Evolutionary conservation across 2,888 invertebrate species (phyloP), one percentile per base, ranked within the genome.

Genomic region (Doris montereyensis): DNA sequence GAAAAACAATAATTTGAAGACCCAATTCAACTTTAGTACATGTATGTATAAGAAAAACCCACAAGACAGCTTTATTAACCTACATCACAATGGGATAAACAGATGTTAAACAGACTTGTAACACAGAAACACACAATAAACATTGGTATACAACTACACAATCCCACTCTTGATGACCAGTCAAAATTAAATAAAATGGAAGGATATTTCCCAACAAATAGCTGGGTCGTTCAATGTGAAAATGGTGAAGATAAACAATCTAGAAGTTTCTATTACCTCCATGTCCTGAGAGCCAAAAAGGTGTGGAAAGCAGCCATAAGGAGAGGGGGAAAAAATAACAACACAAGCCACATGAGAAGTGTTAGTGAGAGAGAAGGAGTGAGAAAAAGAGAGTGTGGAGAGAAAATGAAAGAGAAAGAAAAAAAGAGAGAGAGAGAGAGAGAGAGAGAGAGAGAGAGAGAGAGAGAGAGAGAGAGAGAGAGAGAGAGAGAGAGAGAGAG

Each of bases 271-370:
- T n/a, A n/a, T 77, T 77, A 77, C 77, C 77, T 77, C 77, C 77
- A 77, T 71, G 21, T 77, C 77, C 77, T 77, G 77, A 68, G 30
- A 41, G 65, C 68, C 68, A 76, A 57, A n/a, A 58, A 52, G 10
- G 58, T 24, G 21, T 21, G 21, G 28, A n/a, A 10, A n/a, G 70
- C 30, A 68, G 57, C 17, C 35, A 52, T 32, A 35, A 24, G n/a
- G n/a, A 74, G 58, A 58, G 57, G 21, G 41, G 52, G 8, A 74
- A 74, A n/a, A 58, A 4, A 30, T 24, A 35, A n/a, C 28, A 57
- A 35, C 24, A 35, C 57, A 24, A 8, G 10, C 24, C n/a, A 58
- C n/a, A 58, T 24, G 24, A 58, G 24, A 21, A 24, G 3, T 58
- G 10, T 21, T n/a, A 24, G 10, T 21, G 58, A 3, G 24, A 58